phyloP scores from a whole-genome alignment of 2,888 invertebrate genomes.

The Drosophila quinaria region DNA sequence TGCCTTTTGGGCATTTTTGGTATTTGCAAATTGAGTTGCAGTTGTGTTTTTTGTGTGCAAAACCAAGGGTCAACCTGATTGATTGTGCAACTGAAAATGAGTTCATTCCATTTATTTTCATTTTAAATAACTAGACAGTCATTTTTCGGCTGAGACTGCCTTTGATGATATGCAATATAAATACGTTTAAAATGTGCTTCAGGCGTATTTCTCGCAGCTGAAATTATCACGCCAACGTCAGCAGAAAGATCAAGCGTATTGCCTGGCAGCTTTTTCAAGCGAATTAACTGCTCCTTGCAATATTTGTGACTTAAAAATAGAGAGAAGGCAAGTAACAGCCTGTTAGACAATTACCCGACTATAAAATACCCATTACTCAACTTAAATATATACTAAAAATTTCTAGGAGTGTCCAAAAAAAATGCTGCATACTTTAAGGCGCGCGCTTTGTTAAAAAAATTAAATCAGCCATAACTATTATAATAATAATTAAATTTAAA shows the following conservation, averaged over 20 bases:
- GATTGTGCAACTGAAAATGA: conserved; percentile 44
- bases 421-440: not conserved
- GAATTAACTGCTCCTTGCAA: conserved; percentile 57
- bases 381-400: not conserved
- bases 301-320: conserved; percentile 5
- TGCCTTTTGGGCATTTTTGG: conserved; percentile 22
- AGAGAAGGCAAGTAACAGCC: not conserved
- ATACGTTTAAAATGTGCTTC: not conserved
- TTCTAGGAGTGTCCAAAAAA: not conserved
- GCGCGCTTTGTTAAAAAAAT: not conserved
- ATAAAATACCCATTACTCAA: not conserved
- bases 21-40: conserved; percentile 55
- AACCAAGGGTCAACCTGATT: conserved; percentile 40
- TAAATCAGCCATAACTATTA: not conserved
- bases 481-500: not conserved
- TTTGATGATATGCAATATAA: conserved; percentile 2
- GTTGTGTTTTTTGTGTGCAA: conserved; percentile 4
- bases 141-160: not conserved
- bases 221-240: conserved; percentile 18
- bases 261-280: conserved; percentile 51
- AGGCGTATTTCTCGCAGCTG: not conserved
- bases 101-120: conserved; percentile 29
- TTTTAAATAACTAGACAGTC: not conserved
- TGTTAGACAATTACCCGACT: not conserved
- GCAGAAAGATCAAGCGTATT: conserved; percentile 10